Conservation (phyloP, 2,888 invertebrate genomes). For the Archips xylosteana region DNA sequence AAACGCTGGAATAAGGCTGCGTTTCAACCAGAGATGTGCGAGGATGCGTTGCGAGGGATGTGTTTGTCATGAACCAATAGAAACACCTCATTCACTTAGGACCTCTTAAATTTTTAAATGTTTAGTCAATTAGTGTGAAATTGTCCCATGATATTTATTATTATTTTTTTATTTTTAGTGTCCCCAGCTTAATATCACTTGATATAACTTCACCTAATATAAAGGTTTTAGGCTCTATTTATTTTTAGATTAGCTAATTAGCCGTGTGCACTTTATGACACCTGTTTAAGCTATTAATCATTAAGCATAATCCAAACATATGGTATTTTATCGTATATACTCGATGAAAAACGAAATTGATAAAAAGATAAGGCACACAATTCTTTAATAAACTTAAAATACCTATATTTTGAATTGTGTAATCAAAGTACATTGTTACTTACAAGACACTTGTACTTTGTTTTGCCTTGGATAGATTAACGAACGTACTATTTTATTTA, state of each 20-base stretch:
- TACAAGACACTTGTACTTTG: not conserved
- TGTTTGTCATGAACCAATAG: too few relatives aligned
- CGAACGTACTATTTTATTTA: not conserved
- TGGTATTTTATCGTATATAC: not conserved
- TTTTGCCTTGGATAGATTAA: not conserved
- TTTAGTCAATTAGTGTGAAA: too few relatives aligned
- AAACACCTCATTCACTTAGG: too few relatives aligned
- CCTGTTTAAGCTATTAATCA: not conserved
- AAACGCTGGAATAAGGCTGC: too few relatives aligned
- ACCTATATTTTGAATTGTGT: not conserved
- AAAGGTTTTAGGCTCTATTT: too few relatives aligned
- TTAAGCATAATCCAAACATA: not conserved
- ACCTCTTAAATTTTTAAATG: too few relatives aligned
- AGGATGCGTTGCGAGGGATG: too few relatives aligned
- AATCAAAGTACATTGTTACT: not conserved
- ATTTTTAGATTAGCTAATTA: not conserved
- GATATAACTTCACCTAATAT: too few relatives aligned
- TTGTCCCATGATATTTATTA: too few relatives aligned
- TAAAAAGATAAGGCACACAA: not conserved
- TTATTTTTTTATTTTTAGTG: too few relatives aligned
- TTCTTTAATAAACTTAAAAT: not conserved
- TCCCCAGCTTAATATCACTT: too few relatives aligned
- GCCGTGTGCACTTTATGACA: not conserved
- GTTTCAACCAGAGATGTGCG: too few relatives aligned
- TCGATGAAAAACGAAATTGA: not conserved